Conservation (phyloP, 2,888 invertebrate species). For the Orthosia incerta region DNA sequence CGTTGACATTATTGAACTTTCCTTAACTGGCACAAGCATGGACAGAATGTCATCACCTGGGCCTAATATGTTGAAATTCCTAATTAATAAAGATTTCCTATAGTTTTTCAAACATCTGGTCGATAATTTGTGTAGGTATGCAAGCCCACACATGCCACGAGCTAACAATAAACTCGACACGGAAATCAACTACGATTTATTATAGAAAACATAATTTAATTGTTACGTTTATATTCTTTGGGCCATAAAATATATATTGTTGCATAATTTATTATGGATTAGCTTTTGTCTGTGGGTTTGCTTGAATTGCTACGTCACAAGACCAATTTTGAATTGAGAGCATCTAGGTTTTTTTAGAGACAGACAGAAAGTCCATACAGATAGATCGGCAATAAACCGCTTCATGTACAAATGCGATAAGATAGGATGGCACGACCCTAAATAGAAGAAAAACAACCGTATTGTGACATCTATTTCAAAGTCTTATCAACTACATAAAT, state of each 20-base stretch:
- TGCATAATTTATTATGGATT: conserved; percentile 62
- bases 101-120: conserved; percentile 53
- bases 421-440: conserved; percentile 1
- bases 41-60: conserved; percentile 44
- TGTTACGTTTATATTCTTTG: conserved; percentile 59
- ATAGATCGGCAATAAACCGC: background rate
- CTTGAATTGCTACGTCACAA: background rate
- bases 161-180: conserved; percentile 66
- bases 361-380: background rate
- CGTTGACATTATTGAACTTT: conserved; percentile 48
- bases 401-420: background rate
- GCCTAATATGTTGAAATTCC: conserved; percentile 36
- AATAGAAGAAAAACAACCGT: conserved; percentile 16
- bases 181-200: conserved; percentile 66
- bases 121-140: conserved; percentile 59
- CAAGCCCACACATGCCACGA: conserved; percentile 59
- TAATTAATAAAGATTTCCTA: conserved; percentile 53
- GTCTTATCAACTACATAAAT: conserved; percentile 45
- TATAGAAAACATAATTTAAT: conserved; percentile 68
- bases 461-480: conserved; percentile 46
- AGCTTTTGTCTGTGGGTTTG: conserved; percentile 28
- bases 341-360: background rate
- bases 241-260: conserved; percentile 57
- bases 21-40: conserved; percentile 17
- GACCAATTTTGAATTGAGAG: conserved; percentile 32